Evolutionary conservation across 2,888 invertebrate species (phyloP), one percentile per base, ranked within the genome.

Genomic region (Stramonita haemastoma): DNA sequence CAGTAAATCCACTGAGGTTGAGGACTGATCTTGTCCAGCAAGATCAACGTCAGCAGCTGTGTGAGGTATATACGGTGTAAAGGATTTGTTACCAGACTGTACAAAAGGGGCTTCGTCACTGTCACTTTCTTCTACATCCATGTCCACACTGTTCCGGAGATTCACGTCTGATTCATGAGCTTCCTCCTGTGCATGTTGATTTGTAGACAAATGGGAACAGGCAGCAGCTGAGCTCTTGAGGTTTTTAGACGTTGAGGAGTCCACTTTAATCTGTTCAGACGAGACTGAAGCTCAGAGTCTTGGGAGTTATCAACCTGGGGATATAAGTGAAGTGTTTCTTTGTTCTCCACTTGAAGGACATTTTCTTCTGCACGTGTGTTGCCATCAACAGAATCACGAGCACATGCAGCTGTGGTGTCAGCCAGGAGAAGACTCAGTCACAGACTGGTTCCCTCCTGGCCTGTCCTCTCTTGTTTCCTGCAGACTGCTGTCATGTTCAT

Each of bases 81-180:
- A 46, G 26, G 81, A 83, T 83, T 83, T 36, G 46, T 36, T 83
- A 36, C 6, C 46, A 83, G 36, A 83, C 15, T 36, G 81, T 46
- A 6, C 36, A 36, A 22, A 8, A 11, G 36, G 22, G 19, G 26
- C 81, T 46, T 83, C 86, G 0, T 86, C 86, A 57, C 19, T 29
- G 19, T 86, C 66, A 56, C 57, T 57, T 13, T 87, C 87, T 56
- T 87, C 81, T 8, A 81, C 87, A 32, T 87, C 87, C 87, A 87
- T 87, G 32, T 87, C 87, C 32, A 87, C 73, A 34, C 86, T 86
- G 19, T 86, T 29, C 46, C 77, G 70, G 0, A 56, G 73, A 15
- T 26, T 56, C n/a, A 26, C 1, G n/a, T 87, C 77, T 56, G 73
- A 73, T 36, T 73, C 29, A 32, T 36, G 56, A 0, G 32, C 13